Base-by-base conservation (phyloP, 2,113 vertebrate genomes). In the Rhipidura dahli region DNA sequence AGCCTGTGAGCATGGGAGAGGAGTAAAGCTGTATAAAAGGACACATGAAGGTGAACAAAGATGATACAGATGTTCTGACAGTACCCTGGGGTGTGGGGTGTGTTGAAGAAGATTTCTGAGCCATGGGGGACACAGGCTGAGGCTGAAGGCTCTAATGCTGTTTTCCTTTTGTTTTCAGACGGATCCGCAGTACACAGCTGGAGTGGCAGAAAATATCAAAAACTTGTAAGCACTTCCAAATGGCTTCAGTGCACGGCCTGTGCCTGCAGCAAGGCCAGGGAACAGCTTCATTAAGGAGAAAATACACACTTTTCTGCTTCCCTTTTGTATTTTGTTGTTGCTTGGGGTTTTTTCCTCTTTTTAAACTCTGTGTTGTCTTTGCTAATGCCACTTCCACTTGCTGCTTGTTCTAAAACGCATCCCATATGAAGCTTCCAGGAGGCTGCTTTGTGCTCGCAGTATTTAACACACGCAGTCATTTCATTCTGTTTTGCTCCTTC, bases 191-290 rank as follows among this genome's bases (percentile, higher is more conserved):
- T 99, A 98, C 94, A 98, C 98, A 45, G 97, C 97, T 0, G 94
- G 97, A 86, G 98, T 98, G 89, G 98, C 98, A 64, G 98, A 98
- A 76, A 98, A 98, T 90, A 98, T 99, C 94, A 98, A 98, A 96
- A 98, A 91, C 97, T 96, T 98, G 98, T 99, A 98, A 98, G 98
- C 98, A 89, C 59, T 81, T 77, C 75, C 45, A 12, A 56, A 37
- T 49, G 10, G 16, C 23, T 80, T 49, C 5, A 3, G 56, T 10
- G 50, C 60, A 54, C 1, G 0, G 83, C 18, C 76, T 65, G 40
- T 59, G 83, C 91, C 72, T 92, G 56, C 18, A 61, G 42, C 22
- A 2, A 37, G 81, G 87, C 89, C 39, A 21, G 72, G 79, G 56
- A 81, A 33, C 0, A 0, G 70, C 91, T 88, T 81, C 22, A 4